Conservation (phyloP, 2,797 vertebrate species). For the Lycodopsis pacificus region DNA sequence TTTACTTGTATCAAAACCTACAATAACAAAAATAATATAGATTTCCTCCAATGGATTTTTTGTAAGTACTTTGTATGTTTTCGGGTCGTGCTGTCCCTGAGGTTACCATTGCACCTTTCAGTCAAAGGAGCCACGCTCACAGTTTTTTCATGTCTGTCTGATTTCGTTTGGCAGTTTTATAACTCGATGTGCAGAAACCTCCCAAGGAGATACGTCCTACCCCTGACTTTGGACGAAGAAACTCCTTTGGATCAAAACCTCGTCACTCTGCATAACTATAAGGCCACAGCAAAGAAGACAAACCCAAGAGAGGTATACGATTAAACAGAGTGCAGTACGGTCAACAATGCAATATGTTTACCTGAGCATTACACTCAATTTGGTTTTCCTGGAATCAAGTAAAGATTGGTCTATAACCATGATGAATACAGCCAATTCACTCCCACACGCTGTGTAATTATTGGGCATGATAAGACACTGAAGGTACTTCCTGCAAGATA, state of each 20-base stretch:
- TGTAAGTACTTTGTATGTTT: conserved; percentile 18
- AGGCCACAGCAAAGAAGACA: conserved; percentile 86
- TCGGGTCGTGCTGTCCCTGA: conserved; percentile 29
- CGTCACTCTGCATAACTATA: conserved; percentile 80
- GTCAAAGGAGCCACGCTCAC: conserved; percentile 20
- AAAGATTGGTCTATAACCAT: conserved; percentile 58
- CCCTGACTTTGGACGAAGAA: conserved; percentile 82
- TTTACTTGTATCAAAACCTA: conserved; percentile 31
- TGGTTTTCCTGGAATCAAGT: conserved; percentile 31
- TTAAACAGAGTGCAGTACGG: background rate
- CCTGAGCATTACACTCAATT: background rate
- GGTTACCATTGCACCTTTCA: conserved; percentile 25
- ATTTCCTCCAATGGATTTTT: conserved; percentile 3
- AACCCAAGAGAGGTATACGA: conserved; percentile 85
- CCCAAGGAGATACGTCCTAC: conserved; percentile 92
- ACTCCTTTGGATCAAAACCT: conserved; percentile 85
- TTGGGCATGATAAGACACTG: conserved; percentile 46
- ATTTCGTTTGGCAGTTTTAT: conserved; percentile 84
- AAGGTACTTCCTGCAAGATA: conserved; percentile 55
- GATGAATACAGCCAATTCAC: conserved; percentile 50
- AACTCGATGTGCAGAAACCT: conserved; percentile 83
- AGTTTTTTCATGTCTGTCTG: conserved; percentile 23
- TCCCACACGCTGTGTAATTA: conserved; percentile 66
- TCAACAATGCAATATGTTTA: conserved; percentile 29
- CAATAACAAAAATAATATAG: background rate